Conservation (phyloP, 2,888 invertebrate genomes). For the Pyrgus malvae region DNA sequence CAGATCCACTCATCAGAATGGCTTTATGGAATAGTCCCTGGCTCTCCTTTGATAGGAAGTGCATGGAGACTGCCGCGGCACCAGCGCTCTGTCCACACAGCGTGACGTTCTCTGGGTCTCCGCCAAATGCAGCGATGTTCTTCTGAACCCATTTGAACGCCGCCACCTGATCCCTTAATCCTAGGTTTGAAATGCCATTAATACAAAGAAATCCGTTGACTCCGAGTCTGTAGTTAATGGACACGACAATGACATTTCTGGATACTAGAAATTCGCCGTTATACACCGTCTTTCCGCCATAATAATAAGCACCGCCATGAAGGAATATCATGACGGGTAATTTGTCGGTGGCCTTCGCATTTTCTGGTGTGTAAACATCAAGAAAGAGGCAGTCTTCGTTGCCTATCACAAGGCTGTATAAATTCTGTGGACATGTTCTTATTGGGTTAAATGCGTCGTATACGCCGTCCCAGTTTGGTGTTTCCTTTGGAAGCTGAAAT, state of each 20-base stretch:
- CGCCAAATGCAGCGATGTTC: conserved; percentile 67
- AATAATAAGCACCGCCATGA: conserved; percentile 71
- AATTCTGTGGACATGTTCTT: conserved; percentile 55
- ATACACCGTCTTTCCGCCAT: conserved; percentile 67
- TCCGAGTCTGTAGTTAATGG: conserved; percentile 66
- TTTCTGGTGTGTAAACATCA: conserved; percentile 59
- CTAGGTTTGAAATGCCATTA: conserved; percentile 63
- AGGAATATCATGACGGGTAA: conserved; percentile 67
- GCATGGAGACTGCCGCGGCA: conserved; percentile 62
- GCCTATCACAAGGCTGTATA: conserved; percentile 51
- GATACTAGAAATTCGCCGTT: conserved; percentile 67
- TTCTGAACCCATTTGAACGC: conserved; percentile 66
- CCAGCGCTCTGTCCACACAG: conserved; percentile 72
- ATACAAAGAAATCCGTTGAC: conserved; percentile 67
- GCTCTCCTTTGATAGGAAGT: conserved; percentile 58
- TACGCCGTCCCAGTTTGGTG: conserved; percentile 54
- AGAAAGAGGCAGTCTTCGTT: conserved; percentile 64
- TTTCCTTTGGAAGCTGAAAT: conserved; percentile 54
- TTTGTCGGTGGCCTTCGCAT: conserved; percentile 34
- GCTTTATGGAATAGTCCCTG: conserved; percentile 66
- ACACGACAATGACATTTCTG: conserved; percentile 59
- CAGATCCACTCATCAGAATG: conserved; percentile 63
- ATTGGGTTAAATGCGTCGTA: conserved; percentile 53
- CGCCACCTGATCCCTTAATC: conserved; percentile 67
- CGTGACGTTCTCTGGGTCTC: conserved; percentile 71